Percentiles rank a stretch among this genome's conserved stretches.
Conservation (phyloP, 1,140 invertebrate species). For the Zaprionus vittiger region DNA sequence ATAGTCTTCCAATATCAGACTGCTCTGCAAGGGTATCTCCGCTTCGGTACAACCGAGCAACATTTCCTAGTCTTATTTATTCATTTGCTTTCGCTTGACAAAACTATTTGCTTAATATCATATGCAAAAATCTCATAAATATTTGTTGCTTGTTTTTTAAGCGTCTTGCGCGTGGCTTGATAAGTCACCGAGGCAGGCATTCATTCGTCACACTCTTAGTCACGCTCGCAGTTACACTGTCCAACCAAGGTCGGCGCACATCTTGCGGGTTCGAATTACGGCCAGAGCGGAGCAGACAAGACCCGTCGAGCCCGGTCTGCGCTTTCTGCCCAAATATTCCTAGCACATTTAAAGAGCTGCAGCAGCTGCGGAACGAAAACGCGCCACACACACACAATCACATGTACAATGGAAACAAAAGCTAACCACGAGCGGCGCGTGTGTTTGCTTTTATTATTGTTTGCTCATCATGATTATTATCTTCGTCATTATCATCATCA, state of each 20-base stretch:
- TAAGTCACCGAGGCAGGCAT: conserved; percentile 17
- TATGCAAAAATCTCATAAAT: conserved; percentile 38
- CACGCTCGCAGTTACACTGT: conserved; percentile 1
- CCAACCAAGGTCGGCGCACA: neutral
- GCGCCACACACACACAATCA: conserved; percentile 7
- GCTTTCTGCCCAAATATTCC: neutral
- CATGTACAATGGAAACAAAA: conserved; percentile 30
- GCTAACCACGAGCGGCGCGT: conserved; percentile 54
- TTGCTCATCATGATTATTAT: conserved; percentile 42
- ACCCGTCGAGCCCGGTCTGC: neutral
- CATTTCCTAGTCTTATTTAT: neutral
- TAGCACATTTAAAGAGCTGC: conserved; percentile 5
- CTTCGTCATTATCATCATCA: conserved; percentile 15
- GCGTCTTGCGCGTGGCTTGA: conserved; percentile 43
- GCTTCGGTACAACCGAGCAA: neutral
- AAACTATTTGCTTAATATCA: conserved; percentile 25
- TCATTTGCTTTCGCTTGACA: conserved; percentile 2
- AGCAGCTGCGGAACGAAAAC: conserved; percentile 3
- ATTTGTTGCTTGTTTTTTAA: conserved; percentile 23
- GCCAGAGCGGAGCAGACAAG: neutral
- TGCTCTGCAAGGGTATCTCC: neutral
- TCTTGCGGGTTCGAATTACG: neutral
- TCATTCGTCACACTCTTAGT: conserved; percentile 10
- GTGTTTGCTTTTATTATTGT: conserved; percentile 56
- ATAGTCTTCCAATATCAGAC: too few relatives aligned